These are phyloP conservation scores for Sphenodon punctatus DNA, from an alignment of 2,797 vertebrate genomes.

Conservation along the genomic window DNA sequence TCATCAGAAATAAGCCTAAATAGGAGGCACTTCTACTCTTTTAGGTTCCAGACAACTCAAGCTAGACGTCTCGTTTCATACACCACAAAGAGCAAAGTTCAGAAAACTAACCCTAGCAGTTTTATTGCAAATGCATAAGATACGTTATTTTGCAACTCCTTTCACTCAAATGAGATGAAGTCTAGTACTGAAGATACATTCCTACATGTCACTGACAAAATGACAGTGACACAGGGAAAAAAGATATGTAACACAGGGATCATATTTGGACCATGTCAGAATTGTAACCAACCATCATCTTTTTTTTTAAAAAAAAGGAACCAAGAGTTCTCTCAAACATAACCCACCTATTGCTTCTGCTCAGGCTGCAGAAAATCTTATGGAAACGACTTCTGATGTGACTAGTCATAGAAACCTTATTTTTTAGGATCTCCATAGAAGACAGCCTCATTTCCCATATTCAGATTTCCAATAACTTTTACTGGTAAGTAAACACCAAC, in stretches of 20 bases:
- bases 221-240: accelerated
- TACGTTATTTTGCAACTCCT: accelerated
- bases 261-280: not conserved
- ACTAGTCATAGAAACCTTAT: no score
- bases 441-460: no score
- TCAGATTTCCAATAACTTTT: no score
- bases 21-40: not conserved
- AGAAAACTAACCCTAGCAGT: not conserved
- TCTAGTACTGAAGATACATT: accelerated
- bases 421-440: no score
- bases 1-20: not conserved
- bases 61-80: no score
- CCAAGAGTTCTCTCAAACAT: no score
- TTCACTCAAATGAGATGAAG: accelerated
- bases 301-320: no score
- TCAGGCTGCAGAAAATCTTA: no score
- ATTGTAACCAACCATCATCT: not conserved
- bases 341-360: no score
- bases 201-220: not conserved
- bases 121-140: not conserved
- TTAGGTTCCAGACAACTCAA: not conserved
- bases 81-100: not conserved
- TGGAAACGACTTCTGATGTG: no score
- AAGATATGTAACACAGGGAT: not conserved
- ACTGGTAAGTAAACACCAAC: no score